Evolutionary conservation across 2,797 vertebrate species (phyloP).

Genomic region (Coccyzus lansbergi): DNA sequence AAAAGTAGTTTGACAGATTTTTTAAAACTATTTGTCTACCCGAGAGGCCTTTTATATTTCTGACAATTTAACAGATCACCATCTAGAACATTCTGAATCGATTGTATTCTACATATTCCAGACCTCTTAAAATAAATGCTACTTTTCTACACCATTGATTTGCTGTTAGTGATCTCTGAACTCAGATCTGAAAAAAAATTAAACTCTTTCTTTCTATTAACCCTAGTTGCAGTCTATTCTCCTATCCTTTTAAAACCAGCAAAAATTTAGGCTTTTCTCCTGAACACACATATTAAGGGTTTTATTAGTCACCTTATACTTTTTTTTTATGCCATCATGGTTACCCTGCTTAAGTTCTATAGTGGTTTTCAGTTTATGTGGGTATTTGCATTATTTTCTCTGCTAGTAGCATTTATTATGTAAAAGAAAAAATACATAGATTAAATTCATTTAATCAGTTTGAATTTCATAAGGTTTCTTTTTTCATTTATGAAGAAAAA

Average conservation of each 20-base stretch:
- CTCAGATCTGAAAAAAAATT: neutral
- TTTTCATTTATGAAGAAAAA: neutral
- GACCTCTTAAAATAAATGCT: neutral
- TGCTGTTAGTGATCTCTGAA: neutral
- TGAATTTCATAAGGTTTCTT: no score
- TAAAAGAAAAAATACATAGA: neutral
- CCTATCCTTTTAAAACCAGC: neutral
- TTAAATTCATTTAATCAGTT: neutral
- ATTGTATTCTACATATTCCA: neutral
- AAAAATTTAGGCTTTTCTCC: neutral
- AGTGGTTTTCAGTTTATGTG: neutral
- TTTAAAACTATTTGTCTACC: neutral
- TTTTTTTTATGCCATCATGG: neutral
- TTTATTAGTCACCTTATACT: neutral
- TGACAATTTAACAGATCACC: neutral
- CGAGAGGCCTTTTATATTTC: neutral
- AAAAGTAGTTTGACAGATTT: neutral
- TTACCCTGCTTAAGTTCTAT: neutral
- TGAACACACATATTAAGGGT: neutral
- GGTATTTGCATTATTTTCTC: neutral
- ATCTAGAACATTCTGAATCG: neutral
- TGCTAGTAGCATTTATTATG: rapidly evolving
- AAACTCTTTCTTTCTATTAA: neutral
- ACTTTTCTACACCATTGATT: neutral
- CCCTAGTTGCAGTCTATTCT: neutral